phyloP scores from a whole-genome alignment of 2,113 vertebrate genomes.

The Lanius ludovicianus region DNA sequence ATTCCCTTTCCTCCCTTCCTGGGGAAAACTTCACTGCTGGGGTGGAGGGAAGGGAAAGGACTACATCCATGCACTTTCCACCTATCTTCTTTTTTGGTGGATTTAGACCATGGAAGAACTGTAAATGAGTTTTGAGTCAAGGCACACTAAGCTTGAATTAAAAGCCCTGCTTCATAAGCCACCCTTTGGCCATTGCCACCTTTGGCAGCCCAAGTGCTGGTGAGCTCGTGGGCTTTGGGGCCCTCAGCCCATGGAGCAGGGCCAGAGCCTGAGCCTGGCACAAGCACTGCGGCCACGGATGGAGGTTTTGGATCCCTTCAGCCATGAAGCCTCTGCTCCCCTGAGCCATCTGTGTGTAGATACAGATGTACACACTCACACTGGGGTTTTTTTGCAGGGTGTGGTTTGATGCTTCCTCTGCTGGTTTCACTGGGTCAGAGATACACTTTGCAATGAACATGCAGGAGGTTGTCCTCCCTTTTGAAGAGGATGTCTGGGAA shows the following conservation, averaged over 20 bases:
- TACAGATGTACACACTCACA: not conserved
- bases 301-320: not conserved
- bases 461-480: not conserved
- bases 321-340: not conserved
- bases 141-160: not conserved
- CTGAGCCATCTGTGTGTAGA: not conserved
- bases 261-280: not conserved
- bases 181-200: not conserved
- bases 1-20: not conserved
- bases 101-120: not conserved
- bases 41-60: not conserved
- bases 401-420: not conserved
- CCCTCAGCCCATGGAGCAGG: accelerated
- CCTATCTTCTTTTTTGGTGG: not conserved
- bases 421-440: not conserved
- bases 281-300: accelerated
- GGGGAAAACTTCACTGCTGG: accelerated
- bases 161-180: not conserved
- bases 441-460: not conserved
- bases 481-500: not conserved
- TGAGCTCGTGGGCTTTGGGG: not conserved
- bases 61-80: not conserved
- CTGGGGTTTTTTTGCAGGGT: not conserved
- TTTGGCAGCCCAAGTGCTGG: not conserved
- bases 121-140: not conserved